These are phyloP conservation scores for Melieria picta DNA, from an alignment of 2,888 invertebrate species.

Conservation along the genomic window DNA sequence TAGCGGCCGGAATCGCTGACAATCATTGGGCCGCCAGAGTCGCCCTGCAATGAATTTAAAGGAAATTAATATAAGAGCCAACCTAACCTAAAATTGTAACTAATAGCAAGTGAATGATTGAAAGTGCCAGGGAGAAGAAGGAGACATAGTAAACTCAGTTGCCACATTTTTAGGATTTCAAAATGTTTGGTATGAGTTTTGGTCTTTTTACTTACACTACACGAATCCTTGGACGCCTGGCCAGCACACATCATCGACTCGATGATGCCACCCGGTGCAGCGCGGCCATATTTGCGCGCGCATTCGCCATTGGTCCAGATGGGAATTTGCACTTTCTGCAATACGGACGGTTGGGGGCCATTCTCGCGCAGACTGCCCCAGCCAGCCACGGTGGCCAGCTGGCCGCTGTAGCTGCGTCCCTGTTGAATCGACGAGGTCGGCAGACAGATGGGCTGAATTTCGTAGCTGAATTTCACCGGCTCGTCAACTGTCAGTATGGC, in stretches of 20 bases:
- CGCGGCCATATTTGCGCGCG: slow-evolving; percentile 80
- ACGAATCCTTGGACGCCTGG: slow-evolving; percentile 84
- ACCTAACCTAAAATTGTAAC: not conserved
- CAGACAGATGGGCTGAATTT: slow-evolving; percentile 82
- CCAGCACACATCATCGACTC: slow-evolving; percentile 91
- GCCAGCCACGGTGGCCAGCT: slow-evolving; percentile 83
- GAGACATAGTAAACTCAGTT: not conserved
- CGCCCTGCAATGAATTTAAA: slow-evolving; percentile 71
- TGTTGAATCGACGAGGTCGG: slow-evolving; percentile 67
- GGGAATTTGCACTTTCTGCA: slow-evolving; percentile 86
- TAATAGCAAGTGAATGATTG: not conserved
- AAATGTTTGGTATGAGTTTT: not conserved
- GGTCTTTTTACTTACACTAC: slow-evolving; percentile 77
- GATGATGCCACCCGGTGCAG: slow-evolving; percentile 88
- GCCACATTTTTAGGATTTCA: not conserved
- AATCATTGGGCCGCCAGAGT: slow-evolving; percentile 90
- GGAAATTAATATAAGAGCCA: not conserved
- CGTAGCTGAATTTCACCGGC: slow-evolving; percentile 77
- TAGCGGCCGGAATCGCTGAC: slow-evolving; percentile 79
- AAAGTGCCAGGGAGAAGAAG: not conserved
- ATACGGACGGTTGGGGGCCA: slow-evolving; percentile 82
- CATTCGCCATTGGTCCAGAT: slow-evolving; percentile 86
- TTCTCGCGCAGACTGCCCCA: slow-evolving; percentile 73
- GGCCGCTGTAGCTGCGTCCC: slow-evolving; percentile 73
- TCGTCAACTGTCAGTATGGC: slow-evolving; percentile 82